Evolutionary conservation across 2,113 vertebrate genomes (phyloP), one percentile per base, ranked within the genome.

Genomic region (Anarrhichthys ocellatus): DNA sequence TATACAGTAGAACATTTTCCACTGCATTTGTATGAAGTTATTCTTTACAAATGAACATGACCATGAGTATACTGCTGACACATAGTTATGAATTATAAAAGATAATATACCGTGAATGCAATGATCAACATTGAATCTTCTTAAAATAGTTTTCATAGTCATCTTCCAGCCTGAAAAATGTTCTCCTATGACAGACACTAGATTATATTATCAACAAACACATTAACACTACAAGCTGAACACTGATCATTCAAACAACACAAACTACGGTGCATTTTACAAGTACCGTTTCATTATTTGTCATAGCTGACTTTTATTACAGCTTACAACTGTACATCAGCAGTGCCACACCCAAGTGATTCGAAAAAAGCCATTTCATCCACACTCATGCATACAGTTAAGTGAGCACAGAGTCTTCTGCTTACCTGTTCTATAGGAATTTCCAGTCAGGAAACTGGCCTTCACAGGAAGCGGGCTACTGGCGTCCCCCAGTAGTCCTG

Each of bases 391-490:
- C 24, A 5, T 1, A 7, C 29, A 15, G 20, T n/a, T 36, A 22
- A 34, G 22, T 9, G 6, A 61, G 27, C 40, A 9, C 27, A 50
- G 1, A 65, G 6, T 29, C 58, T 13, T 56, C 46, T 40, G 59
- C 46, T 95, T 20, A 98, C 97, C 97, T 90, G 94, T 85, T 91
- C 87, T 93, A 75, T 93, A 94, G 91, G 86, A 93, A 89, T 69
- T 94, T 81, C 93, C 93, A 75, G 92, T 93, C 74, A 97, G 92
- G 75, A 96, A 96, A 82, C 91, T 93, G 67, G 96, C 96, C 80
- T 96, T 96, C 69, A 98, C 95, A 2, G 97, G 96, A 90, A 95
- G 96, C 8, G 97, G 98, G 85, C 96, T 97, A 80, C 95, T 96
- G 9, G 95, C 92, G 1, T 97, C 96, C 52, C 95, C 95, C 40